A percentile compares a stretch with the other conserved stretches of the same genome.
Conservation (phyloP, 2,113 vertebrate species). For the Cynoglossus semilaevis region DNA sequence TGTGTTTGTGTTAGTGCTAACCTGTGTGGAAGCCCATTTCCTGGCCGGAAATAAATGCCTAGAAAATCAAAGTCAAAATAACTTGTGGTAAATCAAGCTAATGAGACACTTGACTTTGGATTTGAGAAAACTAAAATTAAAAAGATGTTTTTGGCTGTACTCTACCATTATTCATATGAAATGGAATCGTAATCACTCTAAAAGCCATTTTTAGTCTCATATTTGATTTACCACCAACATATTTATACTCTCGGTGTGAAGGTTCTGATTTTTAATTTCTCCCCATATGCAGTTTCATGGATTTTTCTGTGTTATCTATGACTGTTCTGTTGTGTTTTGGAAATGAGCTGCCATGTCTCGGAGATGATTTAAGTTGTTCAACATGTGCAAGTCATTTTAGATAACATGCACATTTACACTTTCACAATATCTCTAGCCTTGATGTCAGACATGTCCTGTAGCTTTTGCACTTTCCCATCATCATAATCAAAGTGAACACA, state of each 20-base stretch:
- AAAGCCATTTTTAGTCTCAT: no score
- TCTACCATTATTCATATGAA: no score
- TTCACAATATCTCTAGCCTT: not conserved
- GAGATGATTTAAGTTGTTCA: not conserved
- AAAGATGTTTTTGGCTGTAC: no score
- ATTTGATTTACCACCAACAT: not conserved
- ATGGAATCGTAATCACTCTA: no score
- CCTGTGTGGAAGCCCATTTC: constrained; percentile 3
- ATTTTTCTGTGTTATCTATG: not conserved
- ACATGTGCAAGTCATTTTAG: constrained; percentile 2
- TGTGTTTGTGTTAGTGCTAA: not conserved
- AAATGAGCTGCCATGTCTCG: constrained; percentile 12
- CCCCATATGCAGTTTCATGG: not conserved
- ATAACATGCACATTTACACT: constrained; percentile 1
- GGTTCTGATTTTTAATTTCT: not conserved
- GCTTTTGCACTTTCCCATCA: constrained; percentile 27
- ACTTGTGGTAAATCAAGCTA: not conserved
- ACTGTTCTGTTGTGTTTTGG: not conserved
- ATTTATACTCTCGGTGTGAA: not conserved
- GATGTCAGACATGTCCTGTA: no score
- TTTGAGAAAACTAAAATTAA: no score
- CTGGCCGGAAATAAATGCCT: not conserved
- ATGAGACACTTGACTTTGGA: not conserved
- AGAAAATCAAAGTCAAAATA: not conserved
- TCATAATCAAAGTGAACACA: constrained; percentile 36